Conservation (phyloP, 2,113 vertebrate genomes). For the Coptodon rendalli region DNA sequence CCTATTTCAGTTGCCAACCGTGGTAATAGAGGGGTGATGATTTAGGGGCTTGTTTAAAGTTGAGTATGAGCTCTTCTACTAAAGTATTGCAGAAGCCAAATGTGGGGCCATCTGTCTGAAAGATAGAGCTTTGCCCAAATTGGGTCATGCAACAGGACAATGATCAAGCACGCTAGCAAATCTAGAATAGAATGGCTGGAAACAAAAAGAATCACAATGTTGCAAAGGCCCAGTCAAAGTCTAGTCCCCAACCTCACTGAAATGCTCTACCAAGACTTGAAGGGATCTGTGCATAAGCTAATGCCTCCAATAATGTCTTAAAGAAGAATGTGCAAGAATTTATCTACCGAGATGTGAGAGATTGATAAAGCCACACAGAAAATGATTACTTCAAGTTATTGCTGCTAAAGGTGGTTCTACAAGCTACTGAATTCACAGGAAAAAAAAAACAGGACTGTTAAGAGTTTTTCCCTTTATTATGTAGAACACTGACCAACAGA, state of each 20-base stretch:
- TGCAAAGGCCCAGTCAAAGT: neutral
- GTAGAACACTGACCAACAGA: neutral
- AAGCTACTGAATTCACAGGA: neutral
- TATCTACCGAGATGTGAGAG: neutral
- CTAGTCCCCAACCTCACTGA: neutral
- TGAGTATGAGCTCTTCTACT: neutral
- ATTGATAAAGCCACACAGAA: neutral
- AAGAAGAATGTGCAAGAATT: fast-evolving
- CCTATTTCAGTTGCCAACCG: neutral
- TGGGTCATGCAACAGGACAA: neutral
- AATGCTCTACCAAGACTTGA: neutral
- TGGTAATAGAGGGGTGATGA: neutral
- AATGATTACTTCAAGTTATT: neutral
- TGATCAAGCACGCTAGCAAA: neutral
- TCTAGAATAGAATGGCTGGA: neutral
- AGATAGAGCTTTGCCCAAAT: neutral
- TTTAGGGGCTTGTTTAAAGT: neutral
- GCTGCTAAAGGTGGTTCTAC: neutral
- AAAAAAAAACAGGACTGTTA: neutral
- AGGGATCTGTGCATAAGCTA: neutral
- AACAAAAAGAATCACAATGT: neutral
- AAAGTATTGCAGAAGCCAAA: neutral
- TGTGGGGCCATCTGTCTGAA: neutral
- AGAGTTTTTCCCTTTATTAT: neutral
- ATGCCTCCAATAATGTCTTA: fast-evolving